Conservation (phyloP, 2,888 invertebrate species). For the Hetaerina titia region DNA sequence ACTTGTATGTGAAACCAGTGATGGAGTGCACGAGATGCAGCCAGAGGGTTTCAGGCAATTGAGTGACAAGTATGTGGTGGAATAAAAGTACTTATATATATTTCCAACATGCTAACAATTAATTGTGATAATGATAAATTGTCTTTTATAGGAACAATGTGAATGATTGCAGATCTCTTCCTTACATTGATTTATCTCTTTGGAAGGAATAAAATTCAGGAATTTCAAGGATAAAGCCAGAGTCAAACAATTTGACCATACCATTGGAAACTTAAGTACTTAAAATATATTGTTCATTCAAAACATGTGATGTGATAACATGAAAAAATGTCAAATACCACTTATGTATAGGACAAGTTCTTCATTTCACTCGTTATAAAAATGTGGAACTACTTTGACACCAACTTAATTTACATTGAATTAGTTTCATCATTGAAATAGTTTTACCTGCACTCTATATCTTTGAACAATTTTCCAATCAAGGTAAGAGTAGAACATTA, state of each 20-base stretch:
- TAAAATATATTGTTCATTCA: too few relatives aligned
- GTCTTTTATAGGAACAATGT: constrained; percentile 79
- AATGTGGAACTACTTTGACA: too few relatives aligned
- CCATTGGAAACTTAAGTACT: neutral
- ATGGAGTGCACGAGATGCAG: constrained; percentile 84
- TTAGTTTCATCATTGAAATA: too few relatives aligned
- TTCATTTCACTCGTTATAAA: too few relatives aligned
- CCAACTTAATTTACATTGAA: too few relatives aligned
- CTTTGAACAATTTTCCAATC: too few relatives aligned
- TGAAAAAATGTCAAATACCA: too few relatives aligned
- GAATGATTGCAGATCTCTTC: constrained; percentile 78
- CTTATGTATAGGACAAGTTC: too few relatives aligned
- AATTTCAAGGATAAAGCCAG: neutral
- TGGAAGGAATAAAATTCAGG: constrained; percentile 76
- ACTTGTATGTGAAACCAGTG: constrained; percentile 89
- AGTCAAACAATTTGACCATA: neutral
- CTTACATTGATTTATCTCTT: constrained; percentile 78
- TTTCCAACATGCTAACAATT: neutral
- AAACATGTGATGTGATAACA: too few relatives aligned
- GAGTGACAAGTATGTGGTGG: constrained; percentile 71
- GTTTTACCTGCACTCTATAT: too few relatives aligned
- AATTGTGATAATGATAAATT: neutral
- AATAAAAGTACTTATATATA: neutral
- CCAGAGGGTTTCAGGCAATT: constrained; percentile 72
- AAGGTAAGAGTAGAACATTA: too few relatives aligned